phyloP scores from a whole-genome alignment of 2,888 invertebrate species.

The Agriotes lineatus region DNA sequence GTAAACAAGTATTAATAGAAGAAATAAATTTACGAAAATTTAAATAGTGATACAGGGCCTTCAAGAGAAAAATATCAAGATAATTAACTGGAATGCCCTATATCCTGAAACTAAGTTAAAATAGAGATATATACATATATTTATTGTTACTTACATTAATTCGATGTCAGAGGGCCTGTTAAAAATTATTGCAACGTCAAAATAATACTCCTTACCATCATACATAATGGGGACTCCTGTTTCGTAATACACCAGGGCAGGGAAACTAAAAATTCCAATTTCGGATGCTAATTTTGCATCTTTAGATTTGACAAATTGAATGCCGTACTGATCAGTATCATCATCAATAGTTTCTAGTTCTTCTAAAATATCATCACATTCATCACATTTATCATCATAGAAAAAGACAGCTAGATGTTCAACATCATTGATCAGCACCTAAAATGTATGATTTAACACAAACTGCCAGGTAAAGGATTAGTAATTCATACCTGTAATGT shows the following conservation, averaged over 20 bases:
- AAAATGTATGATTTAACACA: too few species aligned
- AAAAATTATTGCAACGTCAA: conserved; percentile 17
- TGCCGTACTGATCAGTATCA: conserved; percentile 92
- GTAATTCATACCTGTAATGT: conserved; percentile 75
- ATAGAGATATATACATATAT: too few species aligned
- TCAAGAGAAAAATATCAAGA: too few species aligned
- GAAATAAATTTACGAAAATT: too few species aligned
- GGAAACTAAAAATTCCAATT: conserved; percentile 92
- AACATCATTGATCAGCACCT: conserved; percentile 87
- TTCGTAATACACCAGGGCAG: conserved; percentile 92
- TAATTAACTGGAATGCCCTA: background rate
- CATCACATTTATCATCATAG: conserved; percentile 88
- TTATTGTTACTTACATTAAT: conserved; percentile 23
- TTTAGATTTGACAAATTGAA: conserved; percentile 94
- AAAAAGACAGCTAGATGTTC: conserved; percentile 94
- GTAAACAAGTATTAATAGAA: too few species aligned
- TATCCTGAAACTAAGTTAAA: too few species aligned
- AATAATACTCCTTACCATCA: conserved; percentile 79
- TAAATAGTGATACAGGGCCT: too few species aligned
- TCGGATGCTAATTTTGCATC: conserved; percentile 91
- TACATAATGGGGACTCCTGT: conserved; percentile 95
- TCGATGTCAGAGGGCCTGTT: background rate
- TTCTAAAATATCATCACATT: conserved; percentile 87
- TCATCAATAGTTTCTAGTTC: conserved; percentile 93
- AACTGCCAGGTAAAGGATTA: background rate